A percentile compares a stretch with the other conserved stretches of the same genome.
Evolutionary conservation across 2,888 invertebrate species (phyloP).

Genomic region (Diplolepis rosae): DNA sequence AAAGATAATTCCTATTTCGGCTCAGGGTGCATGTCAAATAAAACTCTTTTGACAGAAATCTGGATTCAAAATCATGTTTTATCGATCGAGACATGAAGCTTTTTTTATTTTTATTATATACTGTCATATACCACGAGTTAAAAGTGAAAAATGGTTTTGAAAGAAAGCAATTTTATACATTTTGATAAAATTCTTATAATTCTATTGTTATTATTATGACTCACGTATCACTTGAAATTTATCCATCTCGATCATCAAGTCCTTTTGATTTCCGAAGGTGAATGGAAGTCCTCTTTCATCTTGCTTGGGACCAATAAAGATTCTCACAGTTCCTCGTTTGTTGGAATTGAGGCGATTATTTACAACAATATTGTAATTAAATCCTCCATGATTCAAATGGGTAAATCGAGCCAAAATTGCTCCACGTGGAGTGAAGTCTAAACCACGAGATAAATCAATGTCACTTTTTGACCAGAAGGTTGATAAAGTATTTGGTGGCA

Average conservation of each 20-base stretch:
- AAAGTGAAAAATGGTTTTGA: not conserved
- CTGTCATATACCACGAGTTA: not conserved
- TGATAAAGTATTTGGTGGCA: slow-evolving; percentile 75
- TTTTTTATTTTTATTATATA: not conserved
- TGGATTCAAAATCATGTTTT: slow-evolving; percentile 4
- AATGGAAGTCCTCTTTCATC: slow-evolving; percentile 81
- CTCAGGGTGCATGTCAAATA: slow-evolving; percentile 22
- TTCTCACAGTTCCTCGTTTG: slow-evolving; percentile 79
- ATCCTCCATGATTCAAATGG: slow-evolving; percentile 85
- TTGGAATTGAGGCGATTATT: slow-evolving; percentile 76
- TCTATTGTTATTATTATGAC: slow-evolving; percentile 58
- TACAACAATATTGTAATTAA: slow-evolving; percentile 79
- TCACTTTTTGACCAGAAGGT: slow-evolving; percentile 89
- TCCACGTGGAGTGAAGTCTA: slow-evolving; percentile 88
- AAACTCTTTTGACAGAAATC: slow-evolving; percentile 16
- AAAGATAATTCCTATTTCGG: slow-evolving; percentile 13
- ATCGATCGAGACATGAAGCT: slow-evolving; percentile 1
- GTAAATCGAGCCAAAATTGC: slow-evolving; percentile 83
- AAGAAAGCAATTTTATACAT: no score
- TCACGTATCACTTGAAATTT: slow-evolving; percentile 80
- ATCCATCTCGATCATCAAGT: slow-evolving; percentile 83
- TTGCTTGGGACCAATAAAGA: slow-evolving; percentile 81
- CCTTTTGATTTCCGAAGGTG: slow-evolving; percentile 79
- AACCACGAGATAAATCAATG: slow-evolving; percentile 84
- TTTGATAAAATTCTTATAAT: not conserved